Evolutionary conservation across 2,113 vertebrate genomes (phyloP).

Genomic region (Urocynchramus pylzowi): DNA sequence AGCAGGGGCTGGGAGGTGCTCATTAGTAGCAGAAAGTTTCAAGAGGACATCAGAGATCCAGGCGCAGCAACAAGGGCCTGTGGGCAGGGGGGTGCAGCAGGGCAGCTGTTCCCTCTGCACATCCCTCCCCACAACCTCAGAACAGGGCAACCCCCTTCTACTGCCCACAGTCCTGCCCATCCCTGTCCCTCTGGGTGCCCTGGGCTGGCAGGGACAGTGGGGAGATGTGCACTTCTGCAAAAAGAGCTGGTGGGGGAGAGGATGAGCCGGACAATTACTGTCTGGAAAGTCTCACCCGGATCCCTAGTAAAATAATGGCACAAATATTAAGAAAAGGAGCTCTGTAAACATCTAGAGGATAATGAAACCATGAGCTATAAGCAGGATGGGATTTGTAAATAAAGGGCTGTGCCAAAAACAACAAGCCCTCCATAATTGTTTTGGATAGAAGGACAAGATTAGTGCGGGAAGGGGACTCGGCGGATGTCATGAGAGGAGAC

Average conservation of each 20-base stretch:
- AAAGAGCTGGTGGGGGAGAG: conserved; percentile 22
- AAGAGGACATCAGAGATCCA: background rate
- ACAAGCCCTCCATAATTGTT: conserved; percentile 68
- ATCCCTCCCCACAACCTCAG: background rate
- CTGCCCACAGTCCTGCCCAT: background rate
- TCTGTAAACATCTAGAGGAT: conserved; percentile 72
- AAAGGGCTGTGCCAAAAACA: conserved; percentile 64
- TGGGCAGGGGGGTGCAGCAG: accelerated
- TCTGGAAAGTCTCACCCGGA: conserved; percentile 53
- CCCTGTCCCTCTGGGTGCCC: background rate
- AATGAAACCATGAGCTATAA: conserved; percentile 72
- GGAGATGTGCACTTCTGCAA: conserved; percentile 27
- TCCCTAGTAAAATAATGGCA: conserved; percentile 67
- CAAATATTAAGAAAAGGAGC: conserved; percentile 67
- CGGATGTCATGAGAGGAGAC: conserved; percentile 55
- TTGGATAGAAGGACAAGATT: conserved; percentile 70
- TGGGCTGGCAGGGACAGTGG: background rate
- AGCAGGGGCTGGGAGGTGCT: background rate
- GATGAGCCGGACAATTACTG: conserved; percentile 54
- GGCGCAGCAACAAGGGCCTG: background rate
- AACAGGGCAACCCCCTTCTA: background rate
- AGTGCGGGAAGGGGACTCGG: conserved; percentile 38
- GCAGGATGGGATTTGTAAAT: conserved; percentile 74
- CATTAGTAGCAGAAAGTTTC: background rate
- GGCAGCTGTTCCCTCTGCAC: background rate